phyloP scores from a whole-genome alignment of 2,797 vertebrate species.

The Atherinosoma microstoma region DNA sequence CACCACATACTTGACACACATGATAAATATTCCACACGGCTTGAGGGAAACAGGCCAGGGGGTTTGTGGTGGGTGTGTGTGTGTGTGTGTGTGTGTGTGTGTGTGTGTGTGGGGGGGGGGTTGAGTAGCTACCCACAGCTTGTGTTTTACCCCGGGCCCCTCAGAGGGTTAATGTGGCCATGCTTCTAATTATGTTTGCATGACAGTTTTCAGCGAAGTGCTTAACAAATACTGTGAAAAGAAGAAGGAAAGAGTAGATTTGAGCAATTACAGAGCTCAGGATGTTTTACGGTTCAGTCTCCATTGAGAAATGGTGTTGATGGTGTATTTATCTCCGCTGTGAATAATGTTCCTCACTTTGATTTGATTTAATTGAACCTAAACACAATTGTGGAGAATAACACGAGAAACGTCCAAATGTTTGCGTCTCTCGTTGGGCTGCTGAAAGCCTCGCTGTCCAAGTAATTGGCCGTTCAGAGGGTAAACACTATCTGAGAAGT shows the following conservation, averaged over 20 bases:
- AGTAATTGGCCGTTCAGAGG: conserved; percentile 60
- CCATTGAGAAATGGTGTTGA: conserved; percentile 32
- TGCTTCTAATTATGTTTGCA: conserved; percentile 14
- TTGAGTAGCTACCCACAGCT: conserved; percentile 9
- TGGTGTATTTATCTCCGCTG: conserved; percentile 30
- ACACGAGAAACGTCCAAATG: conserved; percentile 49
- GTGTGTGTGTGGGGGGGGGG: not conserved
- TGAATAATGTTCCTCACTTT: conserved; percentile 41
- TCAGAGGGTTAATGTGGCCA: not conserved
- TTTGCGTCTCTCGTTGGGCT: conserved; percentile 40
- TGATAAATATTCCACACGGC: conserved; percentile 16
- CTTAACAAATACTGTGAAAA: conserved; percentile 15
- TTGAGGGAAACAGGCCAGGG: not conserved
- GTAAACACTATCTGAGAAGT: conserved; percentile 70
- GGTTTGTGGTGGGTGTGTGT: too few relatives aligned
- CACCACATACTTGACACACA: conserved; percentile 3
- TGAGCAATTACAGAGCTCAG: conserved; percentile 42
- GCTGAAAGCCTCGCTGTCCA: conserved; percentile 54
- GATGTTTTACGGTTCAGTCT: conserved; percentile 25
- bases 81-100: too few relatives aligned
- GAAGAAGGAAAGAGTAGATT: conserved; percentile 12
- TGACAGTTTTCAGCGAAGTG: conserved; percentile 31
- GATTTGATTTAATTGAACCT: conserved; percentile 53
- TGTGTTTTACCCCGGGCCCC: not conserved
- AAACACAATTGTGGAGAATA: conserved; percentile 23